Evolutionary conservation across 1,140 invertebrate genomes (phyloP).

Genomic region (Dreissena rostriformis): DNA sequence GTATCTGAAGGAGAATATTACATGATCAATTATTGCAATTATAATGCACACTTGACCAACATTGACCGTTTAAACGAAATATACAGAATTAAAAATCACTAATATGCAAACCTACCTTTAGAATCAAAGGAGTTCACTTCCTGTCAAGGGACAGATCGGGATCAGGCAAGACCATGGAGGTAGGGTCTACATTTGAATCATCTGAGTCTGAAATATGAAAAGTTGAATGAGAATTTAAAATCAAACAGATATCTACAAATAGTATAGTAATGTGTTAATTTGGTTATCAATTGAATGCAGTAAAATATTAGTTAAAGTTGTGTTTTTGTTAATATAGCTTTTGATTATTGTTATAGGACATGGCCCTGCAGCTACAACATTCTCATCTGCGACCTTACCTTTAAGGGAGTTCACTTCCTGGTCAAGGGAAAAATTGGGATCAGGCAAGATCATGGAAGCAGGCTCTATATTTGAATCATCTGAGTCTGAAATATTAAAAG

Average conservation of each 20-base stretch:
- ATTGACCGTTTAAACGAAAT: background rate
- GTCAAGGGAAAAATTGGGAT: background rate
- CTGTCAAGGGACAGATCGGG: background rate
- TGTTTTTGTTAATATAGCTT: background rate
- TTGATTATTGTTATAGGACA: background rate
- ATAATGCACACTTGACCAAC: background rate
- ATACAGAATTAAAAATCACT: background rate
- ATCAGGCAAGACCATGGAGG: background rate
- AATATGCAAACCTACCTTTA: background rate
- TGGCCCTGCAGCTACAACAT: background rate
- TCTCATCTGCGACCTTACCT: background rate
- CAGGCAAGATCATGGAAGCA: background rate
- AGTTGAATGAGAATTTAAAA: background rate
- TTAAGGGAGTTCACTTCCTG: background rate
- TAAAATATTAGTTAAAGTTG: background rate
- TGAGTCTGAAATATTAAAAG: background rate
- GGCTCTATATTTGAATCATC: background rate
- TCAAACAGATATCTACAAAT: too few species aligned
- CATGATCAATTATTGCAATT: background rate
- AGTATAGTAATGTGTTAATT: too few species aligned
- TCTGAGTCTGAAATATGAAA: background rate
- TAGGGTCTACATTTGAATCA: background rate
- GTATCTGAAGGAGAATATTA: conserved; percentile 25
- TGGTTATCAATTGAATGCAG: too few species aligned
- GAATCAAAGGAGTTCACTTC: background rate